A percentile compares a stretch with the other conserved stretches of the same genome.
Evolutionary conservation across 1,140 invertebrate species (phyloP).

Genomic region (Hyphantria cunea): DNA sequence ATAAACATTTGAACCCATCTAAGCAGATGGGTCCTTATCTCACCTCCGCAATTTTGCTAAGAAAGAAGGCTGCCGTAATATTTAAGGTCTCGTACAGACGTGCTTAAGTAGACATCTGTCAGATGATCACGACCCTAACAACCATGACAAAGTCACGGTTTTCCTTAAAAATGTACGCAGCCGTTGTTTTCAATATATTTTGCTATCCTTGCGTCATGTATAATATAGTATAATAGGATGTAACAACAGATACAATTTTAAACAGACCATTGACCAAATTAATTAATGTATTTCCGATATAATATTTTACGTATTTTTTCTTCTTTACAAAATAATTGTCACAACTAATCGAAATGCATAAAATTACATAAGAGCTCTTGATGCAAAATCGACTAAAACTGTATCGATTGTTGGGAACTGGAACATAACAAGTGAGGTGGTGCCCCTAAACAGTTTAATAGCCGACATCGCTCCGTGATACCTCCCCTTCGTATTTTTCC

Average conservation of each 20-base stretch:
- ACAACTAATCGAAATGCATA: neutral
- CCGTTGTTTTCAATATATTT: neutral
- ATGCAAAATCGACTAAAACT: conserved; percentile 11
- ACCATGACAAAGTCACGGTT: conserved; percentile 24
- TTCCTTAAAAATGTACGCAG: conserved; percentile 10
- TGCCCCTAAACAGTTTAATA: conserved; percentile 28
- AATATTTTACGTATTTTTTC: too few relatives aligned
- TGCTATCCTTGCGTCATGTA: too few relatives aligned
- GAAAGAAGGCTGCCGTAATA: conserved; percentile 27
- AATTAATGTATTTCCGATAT: too few relatives aligned
- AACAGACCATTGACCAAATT: too few relatives aligned
- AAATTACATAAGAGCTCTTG: too few relatives aligned
- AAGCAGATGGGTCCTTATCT: conserved; percentile 13
- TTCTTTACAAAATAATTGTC: too few relatives aligned
- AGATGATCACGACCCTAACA: conserved; percentile 33
- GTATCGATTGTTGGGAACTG: conserved; percentile 23
- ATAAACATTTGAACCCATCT: too few relatives aligned
- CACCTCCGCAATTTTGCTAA: conserved; percentile 23
- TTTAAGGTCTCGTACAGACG: conserved; percentile 24
- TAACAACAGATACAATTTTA: conserved; percentile 1
- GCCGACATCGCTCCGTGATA: conserved; percentile 28
- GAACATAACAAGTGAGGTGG: conserved; percentile 25
- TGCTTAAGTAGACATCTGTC: conserved; percentile 41
- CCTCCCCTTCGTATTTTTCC: conserved; percentile 28
- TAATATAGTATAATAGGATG: neutral